Conservation (phyloP, 2,113 vertebrate genomes). For the Thalassarche chlororhynchos region DNA sequence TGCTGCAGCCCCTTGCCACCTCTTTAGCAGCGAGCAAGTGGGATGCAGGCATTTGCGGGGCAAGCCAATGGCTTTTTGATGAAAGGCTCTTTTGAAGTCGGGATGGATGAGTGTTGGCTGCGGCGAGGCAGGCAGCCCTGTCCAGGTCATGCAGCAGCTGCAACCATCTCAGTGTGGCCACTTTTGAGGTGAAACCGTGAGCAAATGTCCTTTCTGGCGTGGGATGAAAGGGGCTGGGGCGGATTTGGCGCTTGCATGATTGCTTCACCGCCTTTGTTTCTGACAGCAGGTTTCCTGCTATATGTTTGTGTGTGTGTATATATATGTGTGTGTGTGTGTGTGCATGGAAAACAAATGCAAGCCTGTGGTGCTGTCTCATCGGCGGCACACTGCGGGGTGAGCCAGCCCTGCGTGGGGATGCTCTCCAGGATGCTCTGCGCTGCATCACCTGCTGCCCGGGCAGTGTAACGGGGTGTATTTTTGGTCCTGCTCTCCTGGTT, state of each 20-base stretch:
- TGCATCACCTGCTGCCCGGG: neutral
- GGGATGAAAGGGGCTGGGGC: neutral
- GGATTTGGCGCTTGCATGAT: neutral
- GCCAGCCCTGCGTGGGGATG: neutral
- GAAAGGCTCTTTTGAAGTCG: neutral
- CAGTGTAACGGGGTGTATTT: neutral
- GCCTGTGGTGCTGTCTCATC: rapidly evolving
- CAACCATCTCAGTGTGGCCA: rapidly evolving
- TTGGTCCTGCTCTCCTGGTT: neutral
- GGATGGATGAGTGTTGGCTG: rapidly evolving
- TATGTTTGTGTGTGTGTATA: rapidly evolving
- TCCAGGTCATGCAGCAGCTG: neutral
- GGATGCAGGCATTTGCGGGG: neutral
- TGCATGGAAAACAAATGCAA: neutral
- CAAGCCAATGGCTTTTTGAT: neutral
- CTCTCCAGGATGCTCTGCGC: neutral
- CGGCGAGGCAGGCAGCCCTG: neutral
- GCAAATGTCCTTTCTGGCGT: neutral
- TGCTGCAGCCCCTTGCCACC: neutral
- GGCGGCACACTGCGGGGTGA: rapidly evolving
- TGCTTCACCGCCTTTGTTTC: neutral
- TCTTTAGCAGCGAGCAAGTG: neutral
- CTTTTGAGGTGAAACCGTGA: neutral
- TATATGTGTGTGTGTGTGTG: neutral
- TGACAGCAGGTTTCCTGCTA: neutral